phyloP scores from a whole-genome alignment of 2,797 vertebrate genomes.

The Acanthurus lineatus region DNA sequence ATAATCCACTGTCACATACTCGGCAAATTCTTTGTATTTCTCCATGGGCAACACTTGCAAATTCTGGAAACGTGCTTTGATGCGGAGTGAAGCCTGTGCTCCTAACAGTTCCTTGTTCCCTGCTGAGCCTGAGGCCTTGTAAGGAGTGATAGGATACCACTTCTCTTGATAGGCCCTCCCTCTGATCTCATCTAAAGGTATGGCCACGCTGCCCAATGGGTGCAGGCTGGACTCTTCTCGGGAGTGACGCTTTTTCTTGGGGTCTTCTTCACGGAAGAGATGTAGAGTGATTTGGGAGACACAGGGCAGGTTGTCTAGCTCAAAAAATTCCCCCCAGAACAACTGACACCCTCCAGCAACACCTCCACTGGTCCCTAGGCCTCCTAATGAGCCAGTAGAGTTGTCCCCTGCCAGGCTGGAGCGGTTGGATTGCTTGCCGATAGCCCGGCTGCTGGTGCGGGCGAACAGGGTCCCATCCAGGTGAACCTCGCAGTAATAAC shows the following conservation, averaged over 20 bases:
- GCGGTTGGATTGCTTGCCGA: constrained; percentile 75
- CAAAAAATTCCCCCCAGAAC: constrained; percentile 96
- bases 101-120: constrained; percentile 78
- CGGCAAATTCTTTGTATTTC: constrained; percentile 95
- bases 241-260: constrained; percentile 86
- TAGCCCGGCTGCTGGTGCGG: constrained; percentile 87
- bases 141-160: constrained; percentile 89
- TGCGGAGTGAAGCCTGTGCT: constrained; percentile 84
- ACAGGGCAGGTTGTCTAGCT: constrained; percentile 90
- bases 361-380: constrained; percentile 59
- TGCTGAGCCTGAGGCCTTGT: constrained; percentile 66
- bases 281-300: constrained; percentile 88
- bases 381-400: constrained; percentile 62
- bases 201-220: constrained; percentile 85
- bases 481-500: constrained; percentile 89
- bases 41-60: constrained; percentile 92
- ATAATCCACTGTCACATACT: constrained; percentile 93
- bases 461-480: constrained; percentile 91
- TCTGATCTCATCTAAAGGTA: constrained; percentile 85
- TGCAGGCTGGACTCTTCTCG: constrained; percentile 77
- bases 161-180: constrained; percentile 88
- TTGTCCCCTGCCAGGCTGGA: constrained; percentile 72
- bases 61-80: constrained; percentile 90
- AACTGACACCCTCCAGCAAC: constrained; percentile 81
- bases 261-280: constrained; percentile 87